Conservation (phyloP, 2,113 vertebrate genomes). For the Myotis yumanensis region DNA sequence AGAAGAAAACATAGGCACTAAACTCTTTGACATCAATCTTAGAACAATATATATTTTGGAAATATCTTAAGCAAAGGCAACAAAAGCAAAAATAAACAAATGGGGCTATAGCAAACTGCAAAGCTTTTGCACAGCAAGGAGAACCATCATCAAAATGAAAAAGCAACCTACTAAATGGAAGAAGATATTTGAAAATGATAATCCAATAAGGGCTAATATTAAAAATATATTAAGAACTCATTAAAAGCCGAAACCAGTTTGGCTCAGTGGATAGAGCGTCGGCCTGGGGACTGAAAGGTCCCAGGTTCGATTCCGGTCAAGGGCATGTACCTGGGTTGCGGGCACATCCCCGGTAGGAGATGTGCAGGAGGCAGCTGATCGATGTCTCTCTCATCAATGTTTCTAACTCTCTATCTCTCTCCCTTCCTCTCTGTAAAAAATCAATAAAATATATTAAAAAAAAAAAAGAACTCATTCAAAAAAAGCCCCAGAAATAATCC, state of each 20-base stretch:
- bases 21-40: neutral
- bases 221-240: neutral
- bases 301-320: too few relatives aligned
- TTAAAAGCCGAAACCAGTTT: too few relatives aligned
- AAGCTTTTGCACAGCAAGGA: neutral
- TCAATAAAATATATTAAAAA: neutral
- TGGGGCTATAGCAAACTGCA: neutral
- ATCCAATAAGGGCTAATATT: neutral
- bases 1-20: neutral
- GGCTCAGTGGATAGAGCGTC: too few relatives aligned
- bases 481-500: neutral
- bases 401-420: too few relatives aligned
- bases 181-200: neutral
- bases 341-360: too few relatives aligned
- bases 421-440: too few relatives aligned
- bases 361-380: too few relatives aligned
- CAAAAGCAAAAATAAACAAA: neutral
- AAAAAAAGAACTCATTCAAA: neutral
- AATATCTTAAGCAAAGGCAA: neutral
- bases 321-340: too few relatives aligned
- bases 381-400: too few relatives aligned
- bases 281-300: too few relatives aligned
- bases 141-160: neutral
- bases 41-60: neutral
- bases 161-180: neutral